Evolutionary conservation across 2,888 invertebrate genomes (phyloP).

Genomic region (Tineola bisselliella): DNA sequence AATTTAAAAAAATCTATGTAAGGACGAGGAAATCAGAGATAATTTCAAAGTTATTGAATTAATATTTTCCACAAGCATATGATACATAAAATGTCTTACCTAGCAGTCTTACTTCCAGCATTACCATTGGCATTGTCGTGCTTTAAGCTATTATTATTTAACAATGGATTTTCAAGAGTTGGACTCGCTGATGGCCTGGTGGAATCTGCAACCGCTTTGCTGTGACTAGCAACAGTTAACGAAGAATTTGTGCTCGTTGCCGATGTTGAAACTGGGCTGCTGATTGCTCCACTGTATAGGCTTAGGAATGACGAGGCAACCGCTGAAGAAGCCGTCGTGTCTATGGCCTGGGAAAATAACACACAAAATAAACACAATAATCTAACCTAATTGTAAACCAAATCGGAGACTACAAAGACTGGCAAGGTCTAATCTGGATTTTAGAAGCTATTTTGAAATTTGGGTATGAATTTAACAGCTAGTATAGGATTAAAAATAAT

Average conservation of each 20-base stretch:
- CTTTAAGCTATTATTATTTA: slow-evolving; percentile 57
- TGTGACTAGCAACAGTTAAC: slow-evolving; percentile 36
- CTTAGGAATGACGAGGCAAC: slow-evolving; percentile 62
- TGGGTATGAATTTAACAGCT: background rate
- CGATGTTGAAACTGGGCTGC: slow-evolving; percentile 49
- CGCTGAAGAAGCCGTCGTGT: slow-evolving; percentile 68
- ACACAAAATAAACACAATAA: too few relatives aligned
- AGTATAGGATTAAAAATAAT: background rate
- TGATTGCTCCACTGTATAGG: slow-evolving; percentile 58
- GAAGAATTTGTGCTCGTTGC: slow-evolving; percentile 34
- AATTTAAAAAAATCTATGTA: slow-evolving; percentile 20
- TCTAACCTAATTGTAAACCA: background rate
- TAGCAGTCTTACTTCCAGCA: slow-evolving; percentile 58
- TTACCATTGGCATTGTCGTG: slow-evolving; percentile 59
- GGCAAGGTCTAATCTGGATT: too few relatives aligned
- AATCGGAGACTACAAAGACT: too few relatives aligned
- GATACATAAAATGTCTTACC: slow-evolving; percentile 37
- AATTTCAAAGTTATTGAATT: too few relatives aligned
- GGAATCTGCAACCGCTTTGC: slow-evolving; percentile 47
- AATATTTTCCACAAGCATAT: too few relatives aligned
- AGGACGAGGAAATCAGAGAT: too few relatives aligned
- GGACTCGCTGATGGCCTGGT: slow-evolving; percentile 47
- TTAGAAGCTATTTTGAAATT: too few relatives aligned
- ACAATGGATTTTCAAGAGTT: slow-evolving; percentile 42
- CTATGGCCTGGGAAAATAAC: slow-evolving; percentile 69